phyloP scores from a whole-genome alignment of 1,140 invertebrate genomes.

The Lepidostoma basale region DNA sequence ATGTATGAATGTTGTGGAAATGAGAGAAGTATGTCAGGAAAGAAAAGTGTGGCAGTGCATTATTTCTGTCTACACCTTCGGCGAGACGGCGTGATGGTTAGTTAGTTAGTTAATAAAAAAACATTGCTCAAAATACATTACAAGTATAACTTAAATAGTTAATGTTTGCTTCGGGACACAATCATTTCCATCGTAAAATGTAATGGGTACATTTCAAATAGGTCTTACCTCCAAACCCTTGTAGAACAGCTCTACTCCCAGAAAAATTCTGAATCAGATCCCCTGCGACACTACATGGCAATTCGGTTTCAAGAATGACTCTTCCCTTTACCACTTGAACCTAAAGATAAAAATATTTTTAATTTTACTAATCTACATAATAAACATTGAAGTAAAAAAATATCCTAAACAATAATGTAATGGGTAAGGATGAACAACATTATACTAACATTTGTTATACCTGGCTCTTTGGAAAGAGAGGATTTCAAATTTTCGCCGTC shows the following conservation, averaged over 20 bases:
- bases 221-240: conserved; percentile 39
- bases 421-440: neutral
- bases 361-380: neutral
- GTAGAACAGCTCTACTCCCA: conserved; percentile 36
- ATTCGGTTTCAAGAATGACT: conserved; percentile 36
- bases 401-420: neutral
- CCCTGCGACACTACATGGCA: conserved; percentile 33
- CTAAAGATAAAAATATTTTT: conserved; percentile 20
- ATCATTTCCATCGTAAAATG: too few relatives aligned
- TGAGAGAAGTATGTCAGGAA: too few relatives aligned
- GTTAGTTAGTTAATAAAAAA: too few relatives aligned
- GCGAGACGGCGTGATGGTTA: too few relatives aligned
- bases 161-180: too few relatives aligned
- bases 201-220: neutral
- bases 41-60: too few relatives aligned
- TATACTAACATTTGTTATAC: conserved; percentile 33
- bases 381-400: neutral
- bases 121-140: too few relatives aligned
- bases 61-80: too few relatives aligned
- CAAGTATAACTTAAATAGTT: too few relatives aligned
- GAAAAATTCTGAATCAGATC: conserved; percentile 29
- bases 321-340: conserved; percentile 40
- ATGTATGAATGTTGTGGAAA: too few relatives aligned
- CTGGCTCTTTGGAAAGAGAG: conserved; percentile 24
- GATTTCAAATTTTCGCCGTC: conserved; percentile 30